Conservation (phyloP, 2,797 vertebrate species). For the Lutjanus campechanus region DNA sequence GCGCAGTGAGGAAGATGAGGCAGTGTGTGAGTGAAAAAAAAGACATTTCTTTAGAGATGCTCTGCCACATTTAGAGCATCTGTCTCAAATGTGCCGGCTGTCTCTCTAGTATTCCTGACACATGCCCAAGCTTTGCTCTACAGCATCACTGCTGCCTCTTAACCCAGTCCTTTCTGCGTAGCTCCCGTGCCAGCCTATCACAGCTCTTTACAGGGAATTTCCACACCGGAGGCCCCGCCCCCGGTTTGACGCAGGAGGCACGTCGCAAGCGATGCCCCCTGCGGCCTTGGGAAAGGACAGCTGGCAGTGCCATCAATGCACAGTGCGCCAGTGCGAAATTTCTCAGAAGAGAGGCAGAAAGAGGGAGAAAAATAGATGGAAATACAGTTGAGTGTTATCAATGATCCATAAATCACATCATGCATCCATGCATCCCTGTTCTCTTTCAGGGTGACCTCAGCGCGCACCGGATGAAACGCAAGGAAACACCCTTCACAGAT, state of each 20-base stretch:
- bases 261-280: constrained; percentile 74
- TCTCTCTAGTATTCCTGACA: constrained; percentile 34
- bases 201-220: constrained; percentile 84
- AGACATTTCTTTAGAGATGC: constrained; percentile 14
- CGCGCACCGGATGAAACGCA: constrained; percentile 15
- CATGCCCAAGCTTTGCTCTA: constrained; percentile 28
- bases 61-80: constrained; percentile 36
- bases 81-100: constrained; percentile 25
- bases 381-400: neutral
- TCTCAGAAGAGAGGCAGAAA: neutral
- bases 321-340: constrained; percentile 57
- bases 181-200: constrained; percentile 74
- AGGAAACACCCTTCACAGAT: constrained; percentile 50
- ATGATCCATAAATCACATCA: too few relatives aligned
- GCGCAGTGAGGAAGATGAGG: constrained; percentile 3
- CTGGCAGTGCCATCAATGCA: constrained; percentile 49
- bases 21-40: constrained; percentile 4
- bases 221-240: constrained; percentile 83
- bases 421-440: neutral
- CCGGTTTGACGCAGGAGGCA: constrained; percentile 82
- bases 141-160: constrained; percentile 46
- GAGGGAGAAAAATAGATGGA: neutral
- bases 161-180: constrained; percentile 53
- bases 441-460: constrained; percentile 61
- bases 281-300: constrained; percentile 79